These are phyloP conservation scores for Drosophila anomelani DNA, from an alignment of 2,888 invertebrate genomes.

Conservation along the genomic window DNA sequence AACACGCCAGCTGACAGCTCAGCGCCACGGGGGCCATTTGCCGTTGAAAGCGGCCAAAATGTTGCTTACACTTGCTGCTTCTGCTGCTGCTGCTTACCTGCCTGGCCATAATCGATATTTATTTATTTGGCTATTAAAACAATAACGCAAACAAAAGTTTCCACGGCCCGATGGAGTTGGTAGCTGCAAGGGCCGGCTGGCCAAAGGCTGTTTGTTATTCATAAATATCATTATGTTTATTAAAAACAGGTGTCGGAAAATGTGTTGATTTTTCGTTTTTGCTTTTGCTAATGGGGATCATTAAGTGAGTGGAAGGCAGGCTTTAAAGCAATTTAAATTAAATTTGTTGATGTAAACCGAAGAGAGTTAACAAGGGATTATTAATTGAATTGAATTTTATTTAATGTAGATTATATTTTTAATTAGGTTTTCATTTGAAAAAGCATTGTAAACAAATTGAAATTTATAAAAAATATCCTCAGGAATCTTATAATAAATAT, in stretches of 20 bases:
- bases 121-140: constrained; percentile 65
- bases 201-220: constrained; percentile 27
- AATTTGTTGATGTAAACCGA: background rate
- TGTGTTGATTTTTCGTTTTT: constrained; percentile 7
- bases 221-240: constrained; percentile 21
- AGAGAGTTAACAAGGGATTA: background rate
- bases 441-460: no score
- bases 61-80: constrained; percentile 49
- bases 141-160: constrained; percentile 37
- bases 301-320: background rate
- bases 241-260: constrained; percentile 12
- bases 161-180: constrained; percentile 3
- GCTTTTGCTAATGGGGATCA: background rate
- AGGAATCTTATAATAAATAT: background rate
- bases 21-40: constrained; percentile 50
- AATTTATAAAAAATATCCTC: background rate
- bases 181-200: background rate
- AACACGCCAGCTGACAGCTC: constrained; percentile 68
- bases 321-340: background rate
- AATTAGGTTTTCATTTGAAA: no score
- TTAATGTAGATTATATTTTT: background rate
- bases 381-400: background rate
- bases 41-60: constrained; percentile 51
- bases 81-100: constrained; percentile 29
- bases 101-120: constrained; percentile 65